Evolutionary conservation across 2,888 invertebrate species (phyloP).

Genomic region (Amiota communis): DNA sequence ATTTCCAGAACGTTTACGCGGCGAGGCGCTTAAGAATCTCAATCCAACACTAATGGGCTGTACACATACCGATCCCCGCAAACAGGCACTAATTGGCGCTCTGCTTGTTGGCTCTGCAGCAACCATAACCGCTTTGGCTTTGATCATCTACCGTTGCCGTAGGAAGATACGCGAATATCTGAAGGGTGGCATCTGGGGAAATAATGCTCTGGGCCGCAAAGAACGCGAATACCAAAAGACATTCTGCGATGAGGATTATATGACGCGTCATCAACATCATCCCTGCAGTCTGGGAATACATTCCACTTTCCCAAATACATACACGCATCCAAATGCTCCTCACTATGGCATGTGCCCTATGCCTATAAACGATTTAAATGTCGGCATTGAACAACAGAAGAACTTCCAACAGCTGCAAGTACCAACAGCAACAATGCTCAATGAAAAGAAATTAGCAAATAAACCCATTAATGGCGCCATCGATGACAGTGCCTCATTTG

Average conservation of each 20-base stretch:
- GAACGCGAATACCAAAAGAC: conserved; percentile 93
- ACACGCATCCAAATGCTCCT: conserved; percentile 72
- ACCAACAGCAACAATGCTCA: conserved; percentile 68
- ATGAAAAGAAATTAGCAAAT: conserved; percentile 60
- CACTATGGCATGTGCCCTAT: conserved; percentile 79
- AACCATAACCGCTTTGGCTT: conserved; percentile 80
- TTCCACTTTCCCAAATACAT: conserved; percentile 70
- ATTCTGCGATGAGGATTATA: conserved; percentile 89
- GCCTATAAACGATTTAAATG: conserved; percentile 91
- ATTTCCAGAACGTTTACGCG: conserved; percentile 83
- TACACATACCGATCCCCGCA: conserved; percentile 84
- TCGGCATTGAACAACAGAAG: conserved; percentile 55
- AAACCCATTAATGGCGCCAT: conserved; percentile 43
- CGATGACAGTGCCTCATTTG: conserved; percentile 68
- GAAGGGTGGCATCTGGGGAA: conserved; percentile 77
- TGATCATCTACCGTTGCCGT: conserved; percentile 86
- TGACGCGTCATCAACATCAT: conserved; percentile 73
- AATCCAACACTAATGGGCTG: conserved; percentile 87
- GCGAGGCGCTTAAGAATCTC: conserved; percentile 80
- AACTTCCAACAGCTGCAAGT: conserved; percentile 72
- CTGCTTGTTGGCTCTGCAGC: conserved; percentile 84
- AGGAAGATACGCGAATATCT: conserved; percentile 86
- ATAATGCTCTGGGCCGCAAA: conserved; percentile 77
- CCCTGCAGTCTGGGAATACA: conserved; percentile 72
- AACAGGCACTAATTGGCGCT: conserved; percentile 86